Base-by-base conservation (phyloP, 2,888 invertebrate genomes). In the Cylindroiulus punctatus region DNA sequence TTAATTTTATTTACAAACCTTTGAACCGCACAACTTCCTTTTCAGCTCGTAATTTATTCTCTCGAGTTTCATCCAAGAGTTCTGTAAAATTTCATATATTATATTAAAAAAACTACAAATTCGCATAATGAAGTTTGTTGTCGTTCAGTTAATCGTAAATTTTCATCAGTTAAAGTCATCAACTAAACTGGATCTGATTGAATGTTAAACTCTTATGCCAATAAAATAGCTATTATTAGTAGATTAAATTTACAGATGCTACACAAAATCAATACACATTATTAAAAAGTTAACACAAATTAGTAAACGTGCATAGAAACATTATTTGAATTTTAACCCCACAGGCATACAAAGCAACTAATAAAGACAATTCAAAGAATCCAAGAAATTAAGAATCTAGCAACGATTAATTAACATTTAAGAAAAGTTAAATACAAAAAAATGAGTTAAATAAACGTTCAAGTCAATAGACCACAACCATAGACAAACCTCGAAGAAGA, bases 21-120 rank as follows among this genome's bases (percentile, higher is more conserved):
- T 88, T 88, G 42, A 87, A 88, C 32, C 88, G 88, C n/a, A 87
- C 85, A 19, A 89, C 87, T 87, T 89, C 88, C 19, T 86, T 86
- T 85, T 90, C 89, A 5, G 88, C 86, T 42, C 86, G 85, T 84
- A 87, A 87, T 65, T 89, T 89, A 84, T 88, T 89, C 32, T 88
- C 88, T 81, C 89, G 87, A 26, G 89, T 88, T 87, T 90, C 89
- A 26, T 87, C 87, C 40, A 89, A 87, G 57, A 90, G 87, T 87
- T 90, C 90, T 89, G 86, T 81, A 85, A 85, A 87, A 22, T 84
- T 36, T 83, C 81, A 36, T 12, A 19, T 76, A 32, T 17, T 76
- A 30, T 30, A 76, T 76, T 30, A 14, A 30, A 2, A 65, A 76
- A 76, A 12, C 14, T 76, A 65, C 12, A 7, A 26, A 65, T 65